phyloP scores from a whole-genome alignment of 1,140 invertebrate genomes.

The Nasonia vitripennis region DNA sequence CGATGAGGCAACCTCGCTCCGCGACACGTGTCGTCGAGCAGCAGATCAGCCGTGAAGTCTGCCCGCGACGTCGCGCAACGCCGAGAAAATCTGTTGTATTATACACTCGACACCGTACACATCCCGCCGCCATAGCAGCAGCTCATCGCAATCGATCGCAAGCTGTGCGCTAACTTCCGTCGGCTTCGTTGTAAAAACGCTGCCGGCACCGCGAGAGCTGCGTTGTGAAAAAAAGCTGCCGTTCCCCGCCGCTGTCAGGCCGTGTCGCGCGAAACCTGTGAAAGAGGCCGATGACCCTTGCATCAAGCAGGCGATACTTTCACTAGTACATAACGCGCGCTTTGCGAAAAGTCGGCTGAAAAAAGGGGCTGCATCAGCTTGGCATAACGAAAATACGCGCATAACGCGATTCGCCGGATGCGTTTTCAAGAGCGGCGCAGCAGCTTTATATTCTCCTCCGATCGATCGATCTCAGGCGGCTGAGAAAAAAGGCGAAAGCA shows the following conservation, averaged over 20 bases:
- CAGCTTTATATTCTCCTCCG: too few relatives aligned
- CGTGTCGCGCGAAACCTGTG: constrained; percentile 58
- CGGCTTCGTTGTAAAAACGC: too few relatives aligned
- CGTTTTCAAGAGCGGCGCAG: background rate
- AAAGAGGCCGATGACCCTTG: constrained; percentile 65
- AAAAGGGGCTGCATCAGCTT: too few relatives aligned
- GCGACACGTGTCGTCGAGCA: background rate
- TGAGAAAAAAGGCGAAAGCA: constrained; percentile 4
- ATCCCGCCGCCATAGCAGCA: background rate
- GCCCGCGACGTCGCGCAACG: background rate
- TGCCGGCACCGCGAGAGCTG: background rate
- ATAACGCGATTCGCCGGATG: background rate
- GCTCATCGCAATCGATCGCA: too few relatives aligned
- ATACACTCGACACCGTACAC: background rate
- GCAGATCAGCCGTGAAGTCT: constrained; percentile 42
- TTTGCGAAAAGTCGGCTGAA: too few relatives aligned
- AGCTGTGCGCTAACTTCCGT: too few relatives aligned
- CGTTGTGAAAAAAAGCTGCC: constrained; percentile 51
- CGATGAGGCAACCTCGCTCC: constrained; percentile 30
- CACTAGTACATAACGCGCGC: background rate
- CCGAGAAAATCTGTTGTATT: background rate
- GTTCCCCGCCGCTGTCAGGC: constrained; percentile 43
- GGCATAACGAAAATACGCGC: too few relatives aligned
- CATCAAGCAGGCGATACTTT: background rate
- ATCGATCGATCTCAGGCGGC: background rate